These are phyloP conservation scores for Remorina albescens DNA, from an alignment of 2,797 vertebrate species.

Conservation along the genomic window DNA sequence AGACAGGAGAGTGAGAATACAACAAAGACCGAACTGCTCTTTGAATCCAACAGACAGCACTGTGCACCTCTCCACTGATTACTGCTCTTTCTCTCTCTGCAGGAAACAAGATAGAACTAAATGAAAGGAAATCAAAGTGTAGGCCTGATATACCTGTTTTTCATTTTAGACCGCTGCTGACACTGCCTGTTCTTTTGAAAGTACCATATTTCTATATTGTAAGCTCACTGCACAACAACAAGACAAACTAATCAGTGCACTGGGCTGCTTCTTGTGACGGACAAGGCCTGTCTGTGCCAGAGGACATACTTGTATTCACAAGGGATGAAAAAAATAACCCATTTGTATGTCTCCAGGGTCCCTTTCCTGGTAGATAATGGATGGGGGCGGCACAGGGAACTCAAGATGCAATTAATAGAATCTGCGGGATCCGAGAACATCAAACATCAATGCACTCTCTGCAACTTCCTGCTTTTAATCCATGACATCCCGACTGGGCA, in stretches of 20 bases:
- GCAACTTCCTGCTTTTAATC: conserved; percentile 75
- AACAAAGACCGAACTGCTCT: conserved; percentile 43
- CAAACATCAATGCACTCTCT: conserved; percentile 73
- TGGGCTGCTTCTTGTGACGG: conserved; percentile 46
- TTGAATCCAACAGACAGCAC: conserved; percentile 44
- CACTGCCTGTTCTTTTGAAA: conserved; percentile 25
- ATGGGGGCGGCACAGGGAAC: conserved; percentile 39
- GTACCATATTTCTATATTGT: conserved; percentile 21
- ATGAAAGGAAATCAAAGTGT: conserved; percentile 46
- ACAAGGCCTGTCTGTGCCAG: conserved; percentile 47
- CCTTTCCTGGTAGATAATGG: conserved; percentile 77
- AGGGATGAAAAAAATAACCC: conserved; percentile 76
- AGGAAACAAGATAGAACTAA: conserved; percentile 56
- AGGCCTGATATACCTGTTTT: conserved; percentile 51
- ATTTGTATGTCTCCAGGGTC: conserved; percentile 74
- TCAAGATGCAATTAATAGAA: conserved; percentile 81
- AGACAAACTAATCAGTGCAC: conserved; percentile 46
- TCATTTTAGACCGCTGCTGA: conserved; percentile 52
- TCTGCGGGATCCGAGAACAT: conserved; percentile 71
- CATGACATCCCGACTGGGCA: conserved; percentile 68
- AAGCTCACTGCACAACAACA: conserved; percentile 29
- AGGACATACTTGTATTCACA: conserved; percentile 61
- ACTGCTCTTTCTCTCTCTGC: conserved; percentile 43
- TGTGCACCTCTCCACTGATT: conserved; percentile 35
- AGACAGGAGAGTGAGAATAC: conserved; percentile 46